These are phyloP conservation scores for Ecliptopera silaceata DNA, from an alignment of 2,888 invertebrate species.

Conservation along the genomic window DNA sequence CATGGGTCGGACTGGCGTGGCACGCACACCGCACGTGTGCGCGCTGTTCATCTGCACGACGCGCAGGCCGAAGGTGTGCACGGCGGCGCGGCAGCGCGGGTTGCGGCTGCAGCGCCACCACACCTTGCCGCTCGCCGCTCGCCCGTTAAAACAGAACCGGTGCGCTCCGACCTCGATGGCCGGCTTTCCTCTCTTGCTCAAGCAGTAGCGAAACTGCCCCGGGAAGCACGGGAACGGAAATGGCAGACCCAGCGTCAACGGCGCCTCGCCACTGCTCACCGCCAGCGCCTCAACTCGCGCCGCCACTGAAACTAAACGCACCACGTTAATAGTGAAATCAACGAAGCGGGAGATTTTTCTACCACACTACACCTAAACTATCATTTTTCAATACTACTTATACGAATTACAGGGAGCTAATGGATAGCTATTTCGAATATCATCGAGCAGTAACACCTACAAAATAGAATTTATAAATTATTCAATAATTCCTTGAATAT, in stretches of 20 bases:
- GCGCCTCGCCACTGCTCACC: slow-evolving; percentile 45
- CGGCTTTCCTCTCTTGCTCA: slow-evolving; percentile 77
- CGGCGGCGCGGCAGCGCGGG: slow-evolving; percentile 76
- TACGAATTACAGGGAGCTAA: too few relatives aligned
- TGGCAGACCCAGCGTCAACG: slow-evolving; percentile 72
- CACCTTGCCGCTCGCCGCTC: slow-evolving; percentile 77
- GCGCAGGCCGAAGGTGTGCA: slow-evolving; percentile 75
- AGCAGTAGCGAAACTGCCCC: slow-evolving; percentile 77
- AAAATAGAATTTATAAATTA: background rate
- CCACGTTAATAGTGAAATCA: slow-evolving; percentile 45
- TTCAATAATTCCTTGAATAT: background rate
- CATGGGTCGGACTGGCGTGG: slow-evolving; percentile 76
- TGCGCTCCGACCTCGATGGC: slow-evolving; percentile 79
- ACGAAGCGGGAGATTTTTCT: background rate
- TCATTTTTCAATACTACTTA: background rate
- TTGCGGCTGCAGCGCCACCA: slow-evolving; percentile 80
- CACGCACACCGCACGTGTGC: slow-evolving; percentile 77
- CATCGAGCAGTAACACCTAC: slow-evolving; percentile 1
- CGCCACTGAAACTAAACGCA: slow-evolving; percentile 68
- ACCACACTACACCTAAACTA: background rate
- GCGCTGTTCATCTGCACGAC: slow-evolving; percentile 80
- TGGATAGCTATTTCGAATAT: background rate
- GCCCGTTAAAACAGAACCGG: slow-evolving; percentile 77
- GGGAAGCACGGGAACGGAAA: slow-evolving; percentile 78
- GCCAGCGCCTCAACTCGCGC: slow-evolving; percentile 30